These are phyloP conservation scores for Aleiodes alternator DNA, from an alignment of 2,888 invertebrate species.

Conservation along the genomic window DNA sequence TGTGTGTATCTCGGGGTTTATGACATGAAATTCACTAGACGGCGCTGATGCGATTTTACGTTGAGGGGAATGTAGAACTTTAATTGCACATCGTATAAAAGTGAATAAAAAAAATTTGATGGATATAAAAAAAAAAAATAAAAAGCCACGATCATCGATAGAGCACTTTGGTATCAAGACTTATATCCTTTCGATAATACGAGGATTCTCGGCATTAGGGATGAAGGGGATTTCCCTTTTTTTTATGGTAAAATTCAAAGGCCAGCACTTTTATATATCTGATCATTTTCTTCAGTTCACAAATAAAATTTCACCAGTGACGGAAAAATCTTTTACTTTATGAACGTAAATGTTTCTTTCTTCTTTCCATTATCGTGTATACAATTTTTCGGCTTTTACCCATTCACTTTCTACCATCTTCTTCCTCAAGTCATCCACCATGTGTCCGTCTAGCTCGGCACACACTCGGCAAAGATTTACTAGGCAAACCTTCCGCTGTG, in stretches of 20 bases:
- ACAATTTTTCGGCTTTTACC: neutral
- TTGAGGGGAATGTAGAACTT: constrained; percentile 27
- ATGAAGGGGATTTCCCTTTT: constrained; percentile 7
- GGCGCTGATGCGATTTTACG: constrained; percentile 31
- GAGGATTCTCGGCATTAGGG: neutral
- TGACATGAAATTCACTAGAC: constrained; percentile 38
- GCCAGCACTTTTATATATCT: constrained; percentile 8
- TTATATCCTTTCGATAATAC: neutral
- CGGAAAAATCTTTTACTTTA: neutral
- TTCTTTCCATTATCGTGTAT: constrained; percentile 6
- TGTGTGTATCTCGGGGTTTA: constrained; percentile 16
- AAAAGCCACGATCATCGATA: neutral
- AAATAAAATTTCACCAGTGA: neutral
- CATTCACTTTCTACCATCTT: neutral
- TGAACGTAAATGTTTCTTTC: neutral
- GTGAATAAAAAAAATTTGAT: neutral
- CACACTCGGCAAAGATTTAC: constrained; percentile 64
- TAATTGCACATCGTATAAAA: constrained; percentile 22
- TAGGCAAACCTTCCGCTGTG: constrained; percentile 61
- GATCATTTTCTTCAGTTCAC: neutral
- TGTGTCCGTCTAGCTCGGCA: constrained; percentile 43
- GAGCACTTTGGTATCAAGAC: neutral
- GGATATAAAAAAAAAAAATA: neutral
- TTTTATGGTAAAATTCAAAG: constrained; percentile 3
- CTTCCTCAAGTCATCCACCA: constrained; percentile 12